Percentiles rank a stretch among this genome's conserved stretches.
phyloP scores from a whole-genome alignment of 2,888 invertebrate genomes.

The Cactoblastis cactorum region DNA sequence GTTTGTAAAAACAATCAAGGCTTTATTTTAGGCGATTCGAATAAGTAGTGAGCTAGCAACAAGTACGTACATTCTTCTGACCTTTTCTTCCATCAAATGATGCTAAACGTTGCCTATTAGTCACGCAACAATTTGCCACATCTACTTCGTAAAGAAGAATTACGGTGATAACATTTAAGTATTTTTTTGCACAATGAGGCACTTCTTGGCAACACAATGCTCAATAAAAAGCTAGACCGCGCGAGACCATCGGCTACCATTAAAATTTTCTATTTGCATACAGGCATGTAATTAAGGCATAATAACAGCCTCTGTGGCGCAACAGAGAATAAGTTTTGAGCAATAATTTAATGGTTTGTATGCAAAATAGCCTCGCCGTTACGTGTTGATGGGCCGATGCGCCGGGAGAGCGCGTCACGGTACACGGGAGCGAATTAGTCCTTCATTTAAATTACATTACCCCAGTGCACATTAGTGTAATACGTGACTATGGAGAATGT shows the following conservation, averaged over 20 bases:
- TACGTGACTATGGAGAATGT: conserved; percentile 51
- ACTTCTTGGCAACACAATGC: conserved; percentile 49
- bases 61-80: too few species aligned
- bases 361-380: conserved; percentile 77
- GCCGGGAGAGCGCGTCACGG: conserved; percentile 71
- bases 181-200: conserved; percentile 26
- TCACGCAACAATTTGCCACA: too few species aligned
- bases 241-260: conserved; percentile 65
- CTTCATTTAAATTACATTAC: conserved; percentile 76
- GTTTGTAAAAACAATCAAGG: too few species aligned
- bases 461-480: conserved; percentile 53
- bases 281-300: conserved; percentile 73
- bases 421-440: conserved; percentile 72
- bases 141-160: too few species aligned
- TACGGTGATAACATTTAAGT: too few species aligned
- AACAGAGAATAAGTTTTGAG: conserved; percentile 78
- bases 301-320: conserved; percentile 74
- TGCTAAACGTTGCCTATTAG: too few species aligned
- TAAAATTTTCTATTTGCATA: conserved; percentile 75
- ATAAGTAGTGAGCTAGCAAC: too few species aligned
- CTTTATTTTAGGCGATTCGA: too few species aligned
- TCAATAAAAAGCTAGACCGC: conserved; percentile 55
- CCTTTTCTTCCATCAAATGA: too few species aligned
- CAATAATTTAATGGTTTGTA: conserved; percentile 79
- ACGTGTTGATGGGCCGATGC: conserved; percentile 74